Conservation (phyloP, 2,888 invertebrate genomes). For the Cerceris rybyensis region DNA sequence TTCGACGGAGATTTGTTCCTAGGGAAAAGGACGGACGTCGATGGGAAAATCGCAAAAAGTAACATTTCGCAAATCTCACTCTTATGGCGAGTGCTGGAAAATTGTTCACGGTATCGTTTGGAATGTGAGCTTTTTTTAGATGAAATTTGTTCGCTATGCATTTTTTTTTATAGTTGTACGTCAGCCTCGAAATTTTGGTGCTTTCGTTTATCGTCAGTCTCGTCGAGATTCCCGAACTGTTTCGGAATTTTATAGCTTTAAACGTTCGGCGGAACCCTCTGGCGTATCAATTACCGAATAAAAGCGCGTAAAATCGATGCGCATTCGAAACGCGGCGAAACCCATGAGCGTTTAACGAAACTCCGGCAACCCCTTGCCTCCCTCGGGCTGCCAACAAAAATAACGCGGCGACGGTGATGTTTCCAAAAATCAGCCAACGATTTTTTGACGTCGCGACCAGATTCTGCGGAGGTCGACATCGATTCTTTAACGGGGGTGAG, state of each 20-base stretch:
- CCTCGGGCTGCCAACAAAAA: neutral
- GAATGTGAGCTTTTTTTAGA: neutral
- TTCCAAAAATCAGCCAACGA: neutral
- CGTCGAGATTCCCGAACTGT: constrained; percentile 43
- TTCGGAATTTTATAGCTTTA: constrained; percentile 46
- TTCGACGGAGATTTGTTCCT: constrained; percentile 32
- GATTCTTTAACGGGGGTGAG: no score
- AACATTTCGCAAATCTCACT: constrained; percentile 10
- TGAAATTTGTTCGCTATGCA: constrained; percentile 42
- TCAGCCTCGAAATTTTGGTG: constrained; percentile 14
- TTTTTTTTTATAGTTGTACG: constrained; percentile 46
- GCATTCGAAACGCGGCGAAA: neutral
- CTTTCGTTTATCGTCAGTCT: constrained; percentile 35
- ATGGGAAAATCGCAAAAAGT: constrained; percentile 14
- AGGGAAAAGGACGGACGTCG: constrained; percentile 36
- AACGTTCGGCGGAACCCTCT: constrained; percentile 38
- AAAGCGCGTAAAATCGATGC: constrained; percentile 48
- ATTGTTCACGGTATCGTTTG: neutral
- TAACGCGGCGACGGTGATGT: neutral
- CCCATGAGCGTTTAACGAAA: constrained; percentile 17
- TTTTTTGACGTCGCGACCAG: neutral
- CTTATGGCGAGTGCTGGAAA: neutral
- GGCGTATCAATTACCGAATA: constrained; percentile 48
- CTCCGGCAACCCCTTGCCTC: neutral
- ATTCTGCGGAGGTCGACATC: no score